Evolutionary conservation across 1,140 invertebrate species (phyloP).

Genomic region (Leguminivora glycinivorella): DNA sequence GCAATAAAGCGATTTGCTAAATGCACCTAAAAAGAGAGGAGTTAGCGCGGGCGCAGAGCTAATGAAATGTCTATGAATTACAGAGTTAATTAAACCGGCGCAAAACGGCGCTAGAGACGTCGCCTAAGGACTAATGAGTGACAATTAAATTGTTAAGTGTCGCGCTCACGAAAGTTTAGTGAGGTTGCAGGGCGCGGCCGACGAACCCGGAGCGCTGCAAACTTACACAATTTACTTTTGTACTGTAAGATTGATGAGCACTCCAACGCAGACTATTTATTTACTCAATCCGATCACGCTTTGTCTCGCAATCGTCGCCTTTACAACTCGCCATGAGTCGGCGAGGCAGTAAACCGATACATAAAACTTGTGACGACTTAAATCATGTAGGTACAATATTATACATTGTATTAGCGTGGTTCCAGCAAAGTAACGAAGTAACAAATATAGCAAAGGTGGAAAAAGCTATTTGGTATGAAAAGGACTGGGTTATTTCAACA

Average conservation of each 20-base stretch:
- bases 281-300: slow-evolving; percentile 71
- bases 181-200: slow-evolving; percentile 63
- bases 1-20: slow-evolving; percentile 31
- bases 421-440: slow-evolving; percentile 27
- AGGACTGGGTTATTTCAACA: slow-evolving; percentile 43
- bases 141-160: slow-evolving; percentile 74
- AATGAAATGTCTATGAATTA: slow-evolving; percentile 59
- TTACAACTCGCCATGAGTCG: slow-evolving; percentile 55
- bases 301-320: slow-evolving; percentile 65
- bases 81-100: slow-evolving; percentile 49
- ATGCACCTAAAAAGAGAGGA: slow-evolving; percentile 35
- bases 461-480: slow-evolving; percentile 41
- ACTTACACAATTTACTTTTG: slow-evolving; percentile 68
- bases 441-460: slow-evolving; percentile 40
- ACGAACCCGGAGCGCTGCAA: slow-evolving; percentile 54
- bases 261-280: slow-evolving; percentile 67
- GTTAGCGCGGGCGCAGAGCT: slow-evolving; percentile 30
- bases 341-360: slow-evolving; percentile 49
- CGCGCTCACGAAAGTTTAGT: slow-evolving; percentile 63
- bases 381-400: slow-evolving; percentile 37
- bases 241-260: slow-evolving; percentile 68
- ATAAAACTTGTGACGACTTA: slow-evolving; percentile 55
- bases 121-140: slow-evolving; percentile 67
- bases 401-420: slow-evolving; percentile 29
- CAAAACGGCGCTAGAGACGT: slow-evolving; percentile 54